These are phyloP conservation scores for Stichodactyla mertensii DNA, from an alignment of 64 coral and sea anemone genomes.

Conservation along the genomic window DNA sequence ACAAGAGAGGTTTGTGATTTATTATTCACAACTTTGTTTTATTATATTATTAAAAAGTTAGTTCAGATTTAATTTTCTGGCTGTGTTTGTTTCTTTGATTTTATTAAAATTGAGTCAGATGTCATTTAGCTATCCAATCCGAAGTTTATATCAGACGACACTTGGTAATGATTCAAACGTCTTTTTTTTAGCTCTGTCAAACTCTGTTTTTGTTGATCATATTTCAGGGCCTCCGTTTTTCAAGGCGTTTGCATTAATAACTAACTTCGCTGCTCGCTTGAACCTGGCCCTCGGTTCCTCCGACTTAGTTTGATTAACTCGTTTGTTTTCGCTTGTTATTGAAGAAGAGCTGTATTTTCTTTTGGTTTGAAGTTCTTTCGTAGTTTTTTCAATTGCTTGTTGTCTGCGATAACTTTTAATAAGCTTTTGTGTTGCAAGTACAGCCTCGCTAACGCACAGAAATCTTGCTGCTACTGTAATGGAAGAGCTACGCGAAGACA, in stretches of 20 bases:
- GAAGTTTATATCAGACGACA: no score
- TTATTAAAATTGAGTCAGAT: no score
- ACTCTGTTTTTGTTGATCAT: background rate
- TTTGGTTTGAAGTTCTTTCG: slow-evolving; percentile 4
- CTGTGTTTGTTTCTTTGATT: no score
- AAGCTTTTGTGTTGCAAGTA: background rate
- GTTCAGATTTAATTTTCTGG: background rate
- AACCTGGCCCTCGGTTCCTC: background rate
- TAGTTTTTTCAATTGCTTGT: slow-evolving; percentile 19
- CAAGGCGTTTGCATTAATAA: background rate
- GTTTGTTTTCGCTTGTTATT: background rate
- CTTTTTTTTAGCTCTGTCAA: no score
- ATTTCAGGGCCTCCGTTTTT: background rate
- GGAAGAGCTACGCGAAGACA: background rate
- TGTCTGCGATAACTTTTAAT: slow-evolving; percentile 7
- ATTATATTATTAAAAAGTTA: background rate
- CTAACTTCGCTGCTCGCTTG: background rate
- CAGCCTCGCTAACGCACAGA: background rate
- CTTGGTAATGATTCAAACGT: no score
- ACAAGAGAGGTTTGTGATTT: background rate
- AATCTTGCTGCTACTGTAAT: background rate
- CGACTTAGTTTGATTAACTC: background rate
- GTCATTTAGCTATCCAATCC: no score
- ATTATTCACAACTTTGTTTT: background rate
- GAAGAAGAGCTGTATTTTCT: background rate